Evolutionary conservation across 23 tunicate genomes (phyloP).

Genomic region (Clavelina lepadiformis): DNA sequence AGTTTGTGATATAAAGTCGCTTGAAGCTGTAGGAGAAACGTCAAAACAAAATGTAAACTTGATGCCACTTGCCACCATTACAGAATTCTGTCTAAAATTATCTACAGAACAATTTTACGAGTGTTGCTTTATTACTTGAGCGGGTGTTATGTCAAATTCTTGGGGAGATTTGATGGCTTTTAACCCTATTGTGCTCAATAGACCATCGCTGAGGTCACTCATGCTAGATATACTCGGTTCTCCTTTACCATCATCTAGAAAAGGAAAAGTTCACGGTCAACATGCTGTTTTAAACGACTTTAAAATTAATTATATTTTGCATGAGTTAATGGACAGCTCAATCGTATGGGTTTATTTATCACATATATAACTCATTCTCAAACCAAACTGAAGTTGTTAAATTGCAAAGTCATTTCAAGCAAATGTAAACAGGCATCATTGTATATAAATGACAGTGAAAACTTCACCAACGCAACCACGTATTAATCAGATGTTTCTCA

Average conservation of each 20-base stretch:
- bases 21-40: background rate
- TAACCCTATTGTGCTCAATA: slow-evolving; percentile 17
- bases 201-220: slow-evolving; percentile 34
- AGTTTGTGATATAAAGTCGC: background rate
- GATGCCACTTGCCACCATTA: background rate
- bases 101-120: no score
- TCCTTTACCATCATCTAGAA: slow-evolving; percentile 74
- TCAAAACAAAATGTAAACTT: background rate
- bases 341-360: no score
- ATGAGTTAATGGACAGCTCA: no score
- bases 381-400: no score
- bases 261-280: background rate
- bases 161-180: slow-evolving; percentile 29
- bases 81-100: no score
- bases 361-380: no score
- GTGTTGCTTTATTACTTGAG: slow-evolving; percentile 39
- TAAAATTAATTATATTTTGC: no score
- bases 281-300: background rate
- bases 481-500: no score
- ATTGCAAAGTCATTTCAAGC: no score
- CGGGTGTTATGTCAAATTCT: slow-evolving; percentile 85
- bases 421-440: no score
- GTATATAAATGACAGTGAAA: no score
- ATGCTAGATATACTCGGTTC: slow-evolving; percentile 71
- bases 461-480: no score